These are phyloP conservation scores for Acleris cristana DNA, from an alignment of 2,888 invertebrate genomes.

Conservation along the genomic window DNA sequence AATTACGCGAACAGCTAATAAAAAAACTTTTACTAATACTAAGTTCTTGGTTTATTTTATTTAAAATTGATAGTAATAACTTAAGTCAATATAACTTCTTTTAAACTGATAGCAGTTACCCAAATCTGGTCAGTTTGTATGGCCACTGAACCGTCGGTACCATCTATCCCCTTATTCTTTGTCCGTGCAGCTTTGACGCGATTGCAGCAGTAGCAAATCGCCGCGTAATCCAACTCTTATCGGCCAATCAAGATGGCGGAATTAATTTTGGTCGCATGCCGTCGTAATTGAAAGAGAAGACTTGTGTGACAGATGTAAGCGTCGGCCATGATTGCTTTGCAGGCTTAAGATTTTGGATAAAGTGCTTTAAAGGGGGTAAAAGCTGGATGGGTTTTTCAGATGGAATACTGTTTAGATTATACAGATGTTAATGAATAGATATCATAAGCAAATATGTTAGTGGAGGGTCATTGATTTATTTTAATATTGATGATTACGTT, in stretches of 20 bases:
- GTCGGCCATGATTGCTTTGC: slow-evolving; percentile 36
- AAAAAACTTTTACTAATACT: no score
- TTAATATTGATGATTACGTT: no score
- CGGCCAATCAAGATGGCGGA: slow-evolving; percentile 71
- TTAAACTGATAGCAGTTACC: no score
- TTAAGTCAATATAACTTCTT: no score
- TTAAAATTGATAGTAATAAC: no score
- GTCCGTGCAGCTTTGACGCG: slow-evolving; percentile 62
- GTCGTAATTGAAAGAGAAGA: slow-evolving; percentile 73
- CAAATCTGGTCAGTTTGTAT: not conserved
- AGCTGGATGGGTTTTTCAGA: not conserved
- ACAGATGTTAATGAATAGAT: not conserved
- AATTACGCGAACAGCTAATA: no score
- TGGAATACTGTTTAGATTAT: not conserved
- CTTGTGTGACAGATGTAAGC: slow-evolving; percentile 63
- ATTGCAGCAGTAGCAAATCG: slow-evolving; percentile 74
- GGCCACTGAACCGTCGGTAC: not conserved
- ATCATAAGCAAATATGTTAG: not conserved
- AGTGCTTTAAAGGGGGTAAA: slow-evolving; percentile 28
- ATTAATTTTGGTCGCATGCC: slow-evolving; percentile 74
- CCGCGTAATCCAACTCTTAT: slow-evolving; percentile 75
- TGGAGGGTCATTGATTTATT: no score
- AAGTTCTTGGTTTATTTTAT: no score
- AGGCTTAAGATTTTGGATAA: slow-evolving; percentile 45
- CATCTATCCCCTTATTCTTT: slow-evolving; percentile 51